Evolutionary conservation across 2,797 vertebrate species (phyloP), one percentile per base, ranked within the genome.

Genomic region (Sebastes oblongus): DNA sequence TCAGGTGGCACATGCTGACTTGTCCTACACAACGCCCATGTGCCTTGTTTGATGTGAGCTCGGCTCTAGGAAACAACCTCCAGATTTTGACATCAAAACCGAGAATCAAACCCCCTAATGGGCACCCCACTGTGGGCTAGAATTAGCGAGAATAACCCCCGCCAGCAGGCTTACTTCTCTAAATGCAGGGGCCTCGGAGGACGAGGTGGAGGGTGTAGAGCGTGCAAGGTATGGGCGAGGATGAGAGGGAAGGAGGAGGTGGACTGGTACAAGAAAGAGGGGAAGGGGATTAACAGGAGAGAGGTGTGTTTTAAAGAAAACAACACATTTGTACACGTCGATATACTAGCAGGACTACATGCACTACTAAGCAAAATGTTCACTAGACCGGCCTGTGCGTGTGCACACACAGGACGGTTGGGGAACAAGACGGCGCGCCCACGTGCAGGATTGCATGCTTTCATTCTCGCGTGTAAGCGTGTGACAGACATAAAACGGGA

Each of bases 31-130:
- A 93, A 92, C 27, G 56, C 88, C 73, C 46, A 75, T 66, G 77
- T 89, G 85, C 86, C 88, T 92, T 91, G 92, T 95, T 93, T 93
- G 93, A 95, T 91, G 92, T 91, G 86, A 89, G 88, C 90, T 91
- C 62, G 91, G 92, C 92, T 94, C 90, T 88, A 93, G 87, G 93
- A 95, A 93, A 94, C 93, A 95, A 95, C 93, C 90, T 92, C 91
- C 87, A 93, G 94, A 92, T 94, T 94, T 94, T 91, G 80, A 94
- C 95, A 91, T 95, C 94, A 96, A 95, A 95, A 89, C 87, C 89
- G 34, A 86, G 93, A 94, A 94, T 95, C 93, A 94, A 92, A 82
- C 91, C 93, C 92, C 91, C 88, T 95, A 95, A 95, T 94, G 94
- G 94, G 93, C 90, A 92, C 94, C 93, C 95, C 78, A 89, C 94